Evolutionary conservation across 2,797 vertebrate genomes (phyloP), one percentile per base, ranked within the genome.

Genomic region (Coluber constrictor): DNA sequence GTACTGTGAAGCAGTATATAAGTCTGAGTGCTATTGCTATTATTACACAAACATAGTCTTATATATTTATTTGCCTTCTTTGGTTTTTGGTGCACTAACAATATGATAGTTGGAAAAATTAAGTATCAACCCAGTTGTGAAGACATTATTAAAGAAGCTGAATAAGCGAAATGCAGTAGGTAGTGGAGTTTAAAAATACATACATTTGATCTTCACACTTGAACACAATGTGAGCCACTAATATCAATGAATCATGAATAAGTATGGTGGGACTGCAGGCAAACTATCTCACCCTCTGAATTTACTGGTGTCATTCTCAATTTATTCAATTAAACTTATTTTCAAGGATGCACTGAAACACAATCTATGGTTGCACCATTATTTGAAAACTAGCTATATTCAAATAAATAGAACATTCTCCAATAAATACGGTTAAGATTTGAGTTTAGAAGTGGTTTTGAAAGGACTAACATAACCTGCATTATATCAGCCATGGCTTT

Each of bases 121-220:
- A 79, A 2, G 5, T 43, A 79, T 90, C 13, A 57, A 89, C 47
- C 90, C 88, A 66, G 47, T 47, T 29, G 92, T 57, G 29, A 43
- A 43, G 12, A 25, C 59, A 91, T 86, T n/a, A 60, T 57, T 63
- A 91, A 66, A 93, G 0, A 23, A 60, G n/a, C 8, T 92, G 10
- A 9, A 90, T 32, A n/a, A 79, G 9, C 8, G 83, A 88, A 47
- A 9, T 43, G 55, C 83, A 90, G 15, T 59, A 74, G 54, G 89
- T 5, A 93, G 5, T 16, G 93, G 91, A 12, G 20, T 63, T 29
- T 87, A 1, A 66, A 86, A 57, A 93, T 43, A 89, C 92, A 95
- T 32, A 94, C 43, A 12, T 92, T 60, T 4, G 15, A 90, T 79
- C 66, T 59, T 87, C 83, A 0, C 5, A 6, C 47, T 63, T 88